These are phyloP conservation scores for Coregonus suidteri DNA, from an alignment of 2,797 vertebrate species.

Conservation along the genomic window DNA sequence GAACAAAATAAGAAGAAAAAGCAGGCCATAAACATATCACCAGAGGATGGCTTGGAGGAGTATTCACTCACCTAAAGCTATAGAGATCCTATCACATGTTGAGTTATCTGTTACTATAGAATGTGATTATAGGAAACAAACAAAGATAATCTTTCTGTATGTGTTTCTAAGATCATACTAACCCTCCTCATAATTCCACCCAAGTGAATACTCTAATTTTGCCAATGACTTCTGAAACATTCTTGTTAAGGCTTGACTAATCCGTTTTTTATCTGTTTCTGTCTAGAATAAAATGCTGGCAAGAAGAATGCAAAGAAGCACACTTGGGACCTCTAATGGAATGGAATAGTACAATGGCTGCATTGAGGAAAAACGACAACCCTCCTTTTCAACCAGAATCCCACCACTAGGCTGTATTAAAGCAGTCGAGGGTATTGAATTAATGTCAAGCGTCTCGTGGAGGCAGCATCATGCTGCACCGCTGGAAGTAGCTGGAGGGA, in stretches of 20 bases:
- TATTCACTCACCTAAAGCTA: background rate
- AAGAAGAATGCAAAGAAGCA: background rate
- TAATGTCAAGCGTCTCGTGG: conserved; percentile 68
- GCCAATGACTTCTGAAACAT: background rate
- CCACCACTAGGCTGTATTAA: conserved; percentile 44
- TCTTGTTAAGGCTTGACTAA: background rate
- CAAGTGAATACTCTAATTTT: background rate
- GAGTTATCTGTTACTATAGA: background rate
- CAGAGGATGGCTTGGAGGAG: background rate
- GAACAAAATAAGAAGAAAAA: background rate
- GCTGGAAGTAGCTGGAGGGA: conserved; percentile 51
- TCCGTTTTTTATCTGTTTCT: background rate
- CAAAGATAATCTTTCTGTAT: background rate
- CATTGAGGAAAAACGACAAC: conserved; percentile 15
- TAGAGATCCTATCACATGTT: background rate
- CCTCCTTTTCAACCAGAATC: conserved; percentile 17
- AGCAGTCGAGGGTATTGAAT: conserved; percentile 57
- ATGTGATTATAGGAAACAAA: background rate
- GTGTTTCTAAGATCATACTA: background rate
- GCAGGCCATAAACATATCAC: background rate
- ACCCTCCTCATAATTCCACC: background rate
- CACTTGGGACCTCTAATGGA: background rate
- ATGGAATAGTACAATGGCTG: background rate
- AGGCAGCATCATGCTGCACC: conserved; percentile 79
- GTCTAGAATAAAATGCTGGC: background rate